Evolutionary conservation across 2,797 vertebrate species (phyloP).

Genomic region (Podarcis lilfordi): DNA sequence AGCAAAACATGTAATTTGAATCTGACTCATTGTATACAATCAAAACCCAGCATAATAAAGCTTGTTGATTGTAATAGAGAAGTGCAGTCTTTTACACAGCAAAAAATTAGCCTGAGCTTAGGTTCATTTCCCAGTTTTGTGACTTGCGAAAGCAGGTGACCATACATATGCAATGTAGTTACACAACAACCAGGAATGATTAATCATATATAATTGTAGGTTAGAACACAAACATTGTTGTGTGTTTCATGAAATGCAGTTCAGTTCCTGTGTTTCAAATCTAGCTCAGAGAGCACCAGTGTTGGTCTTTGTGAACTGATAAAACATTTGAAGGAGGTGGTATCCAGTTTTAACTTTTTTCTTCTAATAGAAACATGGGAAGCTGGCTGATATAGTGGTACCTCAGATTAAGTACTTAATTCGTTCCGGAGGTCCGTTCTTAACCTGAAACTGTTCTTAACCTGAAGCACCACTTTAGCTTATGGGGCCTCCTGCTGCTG

Average conservation of each 20-base stretch:
- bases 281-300: not conserved
- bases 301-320: not conserved
- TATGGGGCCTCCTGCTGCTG: no score
- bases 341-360: constrained; percentile 59
- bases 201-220: not conserved
- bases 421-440: no score
- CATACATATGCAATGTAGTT: not conserved
- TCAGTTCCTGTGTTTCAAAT: not conserved
- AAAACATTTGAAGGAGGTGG: constrained; percentile 29
- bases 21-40: constrained; percentile 61
- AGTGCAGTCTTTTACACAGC: fast-evolving
- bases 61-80: constrained; percentile 32
- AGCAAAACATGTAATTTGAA: constrained; percentile 48
- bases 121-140: not conserved
- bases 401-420: no score
- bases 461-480: no score
- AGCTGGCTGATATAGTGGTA: no score
- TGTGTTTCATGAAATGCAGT: not conserved
- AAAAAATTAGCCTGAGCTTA: not conserved
- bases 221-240: not conserved
- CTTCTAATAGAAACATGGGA: not conserved
- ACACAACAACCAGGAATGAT: not conserved
- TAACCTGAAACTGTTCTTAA: no score
- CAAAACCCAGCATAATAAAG: constrained; percentile 29
- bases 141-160: not conserved